Base-by-base conservation (phyloP, 2,888 invertebrate species). In the Tinea pellionella region DNA sequence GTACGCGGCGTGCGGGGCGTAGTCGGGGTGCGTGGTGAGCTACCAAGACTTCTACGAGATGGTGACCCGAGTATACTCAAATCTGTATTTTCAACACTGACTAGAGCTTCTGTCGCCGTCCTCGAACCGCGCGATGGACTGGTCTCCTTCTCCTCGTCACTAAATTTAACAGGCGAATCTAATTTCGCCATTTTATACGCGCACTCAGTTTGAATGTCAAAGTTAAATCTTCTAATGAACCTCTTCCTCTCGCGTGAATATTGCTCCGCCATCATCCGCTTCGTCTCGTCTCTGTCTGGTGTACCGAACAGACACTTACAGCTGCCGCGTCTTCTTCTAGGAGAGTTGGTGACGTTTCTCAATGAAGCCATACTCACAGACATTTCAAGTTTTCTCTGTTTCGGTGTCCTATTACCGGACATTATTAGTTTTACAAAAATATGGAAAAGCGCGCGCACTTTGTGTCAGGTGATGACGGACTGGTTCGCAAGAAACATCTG, bases 291-390 rank as follows among this genome's bases (percentile, higher is more conserved):
- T 3, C 89, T 73, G 66, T 90, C 89, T 11, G 91, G 88, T 1
- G 85, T 83, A 8, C 91, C 91, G 66, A 92, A 92, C 2, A 92
- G 73, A 68, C 91, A 91, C 69, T 88, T 88, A 74, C 88, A 88
- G 68, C 84, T 82, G 59, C 85, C 82, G 2, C 88, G 77, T 37
- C 84, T 74, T 63, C 85, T 75, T 61, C 87, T 77, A 11, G 81
- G 78, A 1, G 79, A 75, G 61, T 81, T 83, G n/a, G 72, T 69
- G 4, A 73, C 68, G 66, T 74, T 77, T 64, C 86, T 80, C 61
- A 82, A 63, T 47, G 71, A 66, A 8, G 78, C 80, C 79, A 84
- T 78, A 58, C 76, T 77, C 2, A 73, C 68, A 58, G 80, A 74
- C 65, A 85, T 76, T 60, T 85, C 85, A 64, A 78, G 76, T 65